Percentiles rank a stretch among this genome's conserved stretches.
phyloP scores from a whole-genome alignment of 1,140 invertebrate species.

The Cydia strobilella region DNA sequence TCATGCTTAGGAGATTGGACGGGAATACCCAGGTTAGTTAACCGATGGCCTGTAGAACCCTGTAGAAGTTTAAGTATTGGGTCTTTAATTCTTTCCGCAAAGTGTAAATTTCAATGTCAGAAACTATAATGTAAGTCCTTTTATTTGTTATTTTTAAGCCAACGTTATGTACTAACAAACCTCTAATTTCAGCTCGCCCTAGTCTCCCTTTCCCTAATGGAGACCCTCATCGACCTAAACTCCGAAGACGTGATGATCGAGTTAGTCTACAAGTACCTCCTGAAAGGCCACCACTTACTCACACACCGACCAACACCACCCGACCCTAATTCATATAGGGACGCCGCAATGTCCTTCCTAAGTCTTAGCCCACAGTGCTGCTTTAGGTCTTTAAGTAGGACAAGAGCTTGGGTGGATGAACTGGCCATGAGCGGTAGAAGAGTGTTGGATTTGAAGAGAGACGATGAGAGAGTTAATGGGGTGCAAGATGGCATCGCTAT shows the following conservation, averaged over 20 bases:
- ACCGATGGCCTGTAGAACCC: no score
- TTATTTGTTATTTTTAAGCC: neutral
- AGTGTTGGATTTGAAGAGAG: slow-evolving; percentile 60
- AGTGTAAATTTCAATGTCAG: no score
- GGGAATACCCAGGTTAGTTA: slow-evolving; percentile 86
- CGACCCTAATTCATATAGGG: slow-evolving; percentile 90
- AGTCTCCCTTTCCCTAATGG: slow-evolving; percentile 94
- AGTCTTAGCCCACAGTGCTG: slow-evolving; percentile 83
- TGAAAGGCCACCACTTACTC: slow-evolving; percentile 95
- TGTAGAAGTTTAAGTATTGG: slow-evolving; percentile 30
- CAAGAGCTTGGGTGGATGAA: slow-evolving; percentile 64
- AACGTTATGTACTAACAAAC: slow-evolving; percentile 2
- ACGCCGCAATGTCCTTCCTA: slow-evolving; percentile 91
- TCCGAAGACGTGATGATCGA: slow-evolving; percentile 99
- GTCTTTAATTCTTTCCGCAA: no score
- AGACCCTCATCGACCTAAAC: slow-evolving; percentile 94
- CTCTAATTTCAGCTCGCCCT: slow-evolving; percentile 87
- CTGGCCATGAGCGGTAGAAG: slow-evolving; percentile 58
- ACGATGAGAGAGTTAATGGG: slow-evolving; percentile 61
- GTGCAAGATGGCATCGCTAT: slow-evolving; percentile 66
- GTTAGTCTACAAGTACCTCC: slow-evolving; percentile 92
- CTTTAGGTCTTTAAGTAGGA: slow-evolving; percentile 57
- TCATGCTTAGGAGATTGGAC: slow-evolving; percentile 87
- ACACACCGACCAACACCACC: slow-evolving; percentile 84
- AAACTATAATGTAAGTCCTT: neutral